Evolutionary conservation across 2,113 vertebrate species (phyloP).

Genomic region (Cacatua alba): DNA sequence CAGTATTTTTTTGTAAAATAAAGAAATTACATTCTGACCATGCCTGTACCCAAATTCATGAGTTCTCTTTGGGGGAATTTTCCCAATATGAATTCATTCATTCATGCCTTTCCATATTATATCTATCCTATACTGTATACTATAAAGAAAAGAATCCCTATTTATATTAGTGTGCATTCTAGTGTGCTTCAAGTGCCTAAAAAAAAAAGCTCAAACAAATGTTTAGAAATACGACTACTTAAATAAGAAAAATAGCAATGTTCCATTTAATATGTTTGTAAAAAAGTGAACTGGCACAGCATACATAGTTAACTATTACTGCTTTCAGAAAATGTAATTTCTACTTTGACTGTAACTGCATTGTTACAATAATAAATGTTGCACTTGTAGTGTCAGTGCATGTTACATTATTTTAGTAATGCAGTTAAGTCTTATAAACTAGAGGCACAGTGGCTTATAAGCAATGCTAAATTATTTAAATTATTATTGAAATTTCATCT

Average conservation of each 20-base stretch:
- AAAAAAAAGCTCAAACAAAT: not conserved
- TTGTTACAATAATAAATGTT: not conserved
- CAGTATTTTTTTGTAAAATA: not conserved
- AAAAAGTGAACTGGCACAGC: not conserved
- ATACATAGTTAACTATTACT: not conserved
- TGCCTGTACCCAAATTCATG: not conserved
- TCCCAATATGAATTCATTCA: not conserved
- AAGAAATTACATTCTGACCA: not conserved
- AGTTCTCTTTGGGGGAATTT: not conserved
- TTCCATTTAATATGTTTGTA: not conserved
- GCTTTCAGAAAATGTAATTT: not conserved
- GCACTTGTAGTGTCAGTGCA: not conserved
- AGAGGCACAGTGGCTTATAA: not conserved
- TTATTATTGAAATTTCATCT: not conserved
- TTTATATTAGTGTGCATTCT: not conserved
- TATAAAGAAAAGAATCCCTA: not conserved
- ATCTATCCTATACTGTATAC: not conserved
- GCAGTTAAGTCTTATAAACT: not conserved
- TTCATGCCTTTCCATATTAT: not conserved
- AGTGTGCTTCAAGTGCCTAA: not conserved
- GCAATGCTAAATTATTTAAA: not conserved
- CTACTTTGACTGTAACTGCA: not conserved
- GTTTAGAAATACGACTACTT: not conserved
- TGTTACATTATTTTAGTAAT: not conserved
- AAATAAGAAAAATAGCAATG: not conserved